phyloP scores from a whole-genome alignment of 2,888 invertebrate genomes.

The Prosopocoilus inquinatus region DNA sequence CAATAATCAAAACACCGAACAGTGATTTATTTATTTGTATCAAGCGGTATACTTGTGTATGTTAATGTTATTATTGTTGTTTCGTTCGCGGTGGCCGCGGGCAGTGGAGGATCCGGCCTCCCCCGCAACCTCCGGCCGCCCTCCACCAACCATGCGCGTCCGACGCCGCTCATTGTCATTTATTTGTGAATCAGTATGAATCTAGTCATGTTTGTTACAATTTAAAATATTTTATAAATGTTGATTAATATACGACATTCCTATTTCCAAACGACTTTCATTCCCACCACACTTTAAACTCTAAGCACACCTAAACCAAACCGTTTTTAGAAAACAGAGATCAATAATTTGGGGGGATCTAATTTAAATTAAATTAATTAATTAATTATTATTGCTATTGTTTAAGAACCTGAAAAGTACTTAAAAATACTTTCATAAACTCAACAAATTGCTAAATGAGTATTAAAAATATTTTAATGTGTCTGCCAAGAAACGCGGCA shows the following conservation, averaged over 20 bases:
- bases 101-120: conserved; percentile 52
- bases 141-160: conserved; percentile 38
- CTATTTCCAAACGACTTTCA: conserved; percentile 46
- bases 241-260: conserved; percentile 58
- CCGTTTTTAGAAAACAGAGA: no score
- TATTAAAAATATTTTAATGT: no score
- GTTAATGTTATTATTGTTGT: conserved; percentile 50
- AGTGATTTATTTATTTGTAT: conserved; percentile 44
- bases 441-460: no score
- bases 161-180: conserved; percentile 49
- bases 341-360: no score
- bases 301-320: no score
- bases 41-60: conserved; percentile 46
- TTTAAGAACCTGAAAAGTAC: no score
- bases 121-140: conserved; percentile 51
- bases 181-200: conserved; percentile 55
- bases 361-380: no score
- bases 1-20: conserved; percentile 50
- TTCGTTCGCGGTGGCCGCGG: conserved; percentile 52
- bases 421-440: no score
- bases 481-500: no score
- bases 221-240: conserved; percentile 58
- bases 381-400: no score
- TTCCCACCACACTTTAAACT: neutral
- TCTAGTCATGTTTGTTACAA: conserved; percentile 58